These are phyloP conservation scores for Theodoxus fluviatilis DNA, from an alignment of 2,888 invertebrate species.

Conservation along the genomic window DNA sequence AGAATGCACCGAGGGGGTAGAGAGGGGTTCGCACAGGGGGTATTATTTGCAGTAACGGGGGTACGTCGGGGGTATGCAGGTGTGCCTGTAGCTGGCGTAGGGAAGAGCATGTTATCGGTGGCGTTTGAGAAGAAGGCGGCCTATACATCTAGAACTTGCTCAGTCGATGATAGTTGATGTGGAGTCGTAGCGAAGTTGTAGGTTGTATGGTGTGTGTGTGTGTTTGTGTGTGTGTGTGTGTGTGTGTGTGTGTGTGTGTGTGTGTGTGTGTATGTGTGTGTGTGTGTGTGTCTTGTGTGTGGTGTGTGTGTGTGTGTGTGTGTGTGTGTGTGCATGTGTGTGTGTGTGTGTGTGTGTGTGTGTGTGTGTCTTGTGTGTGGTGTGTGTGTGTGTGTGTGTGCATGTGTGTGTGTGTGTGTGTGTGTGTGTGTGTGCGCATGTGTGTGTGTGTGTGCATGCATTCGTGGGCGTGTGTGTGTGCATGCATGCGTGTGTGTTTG, in stretches of 20 bases:
- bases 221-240: neutral
- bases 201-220: neutral
- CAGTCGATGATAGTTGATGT: too few species aligned
- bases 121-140: too few species aligned
- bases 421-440: conserved; percentile 18
- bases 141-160: too few species aligned
- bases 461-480: conserved; percentile 19
- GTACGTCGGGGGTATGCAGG: too few species aligned
- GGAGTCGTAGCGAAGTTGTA: too few species aligned
- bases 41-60: too few species aligned
- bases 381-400: conserved; percentile 24
- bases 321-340: neutral
- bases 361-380: neutral
- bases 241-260: conserved; percentile 13
- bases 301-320: conserved; percentile 1
- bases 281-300: neutral
- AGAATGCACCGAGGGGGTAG: too few species aligned
- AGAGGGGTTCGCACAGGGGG: too few species aligned
- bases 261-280: conserved; percentile 4
- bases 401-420: conserved; percentile 26
- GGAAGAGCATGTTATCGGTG: too few species aligned
- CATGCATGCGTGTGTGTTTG: conserved; percentile 18
- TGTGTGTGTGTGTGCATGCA: conserved; percentile 23
- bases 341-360: neutral
- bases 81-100: too few species aligned